These are phyloP conservation scores for Daphoenositta chrysoptera DNA, from an alignment of 2,113 vertebrate species.

Conservation along the genomic window DNA sequence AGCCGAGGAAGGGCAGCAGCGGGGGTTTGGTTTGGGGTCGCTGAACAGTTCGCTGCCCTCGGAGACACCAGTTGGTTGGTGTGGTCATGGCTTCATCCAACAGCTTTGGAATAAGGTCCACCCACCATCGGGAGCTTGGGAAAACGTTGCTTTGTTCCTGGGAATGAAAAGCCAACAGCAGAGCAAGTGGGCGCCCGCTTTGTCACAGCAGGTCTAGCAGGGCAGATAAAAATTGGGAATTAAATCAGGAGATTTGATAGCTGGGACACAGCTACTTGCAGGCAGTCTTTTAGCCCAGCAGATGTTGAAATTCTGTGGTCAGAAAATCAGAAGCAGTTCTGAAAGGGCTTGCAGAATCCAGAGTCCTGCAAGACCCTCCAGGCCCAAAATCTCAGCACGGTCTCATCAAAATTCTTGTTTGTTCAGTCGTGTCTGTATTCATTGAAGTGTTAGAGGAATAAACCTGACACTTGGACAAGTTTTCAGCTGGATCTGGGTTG, in stretches of 20 bases:
- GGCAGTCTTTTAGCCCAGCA: background rate
- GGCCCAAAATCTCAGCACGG: background rate
- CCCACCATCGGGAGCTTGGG: background rate
- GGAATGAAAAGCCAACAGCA: background rate
- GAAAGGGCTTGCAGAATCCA: background rate
- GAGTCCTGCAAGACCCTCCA: background rate
- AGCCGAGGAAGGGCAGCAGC: too few relatives aligned
- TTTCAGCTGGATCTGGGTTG: background rate
- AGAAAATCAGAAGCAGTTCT: background rate
- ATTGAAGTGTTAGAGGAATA: background rate
- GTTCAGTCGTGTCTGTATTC: background rate
- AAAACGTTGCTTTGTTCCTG: background rate
- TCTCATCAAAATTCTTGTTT: background rate
- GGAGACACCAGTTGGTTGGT: rapidly evolving
- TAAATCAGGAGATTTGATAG: background rate
- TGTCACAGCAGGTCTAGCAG: background rate
- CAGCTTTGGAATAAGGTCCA: background rate
- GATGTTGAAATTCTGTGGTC: background rate
- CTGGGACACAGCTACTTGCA: background rate
- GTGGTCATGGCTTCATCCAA: background rate
- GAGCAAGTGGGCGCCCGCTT: background rate
- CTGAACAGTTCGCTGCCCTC: background rate
- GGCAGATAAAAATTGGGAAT: background rate
- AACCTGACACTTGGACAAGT: background rate
- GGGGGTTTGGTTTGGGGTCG: background rate